Base-by-base conservation (phyloP, 2,888 invertebrate genomes). In the Argyresthia albistria region DNA sequence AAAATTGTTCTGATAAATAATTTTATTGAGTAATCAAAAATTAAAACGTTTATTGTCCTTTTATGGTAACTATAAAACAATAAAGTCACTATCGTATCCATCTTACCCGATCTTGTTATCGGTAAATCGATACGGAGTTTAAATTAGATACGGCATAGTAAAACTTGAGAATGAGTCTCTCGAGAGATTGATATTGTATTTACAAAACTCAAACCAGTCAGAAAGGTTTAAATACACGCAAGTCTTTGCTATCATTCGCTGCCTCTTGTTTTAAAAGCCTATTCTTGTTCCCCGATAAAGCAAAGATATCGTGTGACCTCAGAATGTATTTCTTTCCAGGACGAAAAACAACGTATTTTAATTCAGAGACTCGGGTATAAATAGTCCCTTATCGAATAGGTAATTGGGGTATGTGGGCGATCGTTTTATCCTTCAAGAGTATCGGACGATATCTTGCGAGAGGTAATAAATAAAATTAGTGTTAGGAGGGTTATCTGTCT, bases 301-400 rank as follows among this genome's bases (percentile, higher is more conserved):
- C 67, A 60, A 61, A 76, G 81, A 82, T 83, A 83, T 80, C 75
- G 66, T 61, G 67, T 82, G 84, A 86, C 83, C 84, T 77, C 76
- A 61, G 65, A 68, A 71, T 39, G 6, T 6, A 4, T 76, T 76
- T 77, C 77, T 74, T 62, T 68, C 70, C 73, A 80, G 86, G 84
- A 86, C 84, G 84, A 86, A 75, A 76, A 78, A 86, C 84, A 84
- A 84, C 86, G 86, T 83, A 84, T 84, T 87, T 84, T 82, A 87
- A 86, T 82, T 82, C 75, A 65, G 69, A 68, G 63, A 65, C 62
- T 65, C 63, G 63, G 12, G 46, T 16, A 43, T 49, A 39, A 49
- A 39, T 36, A 46, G 37, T 39, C 49, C 65, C 80, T 86, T 87
- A 87, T 86, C 86, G 74, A 71, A 76, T 77, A 73, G 76, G 81